phyloP scores from a whole-genome alignment of 2,888 invertebrate genomes.

The Diarsia dahlii region DNA sequence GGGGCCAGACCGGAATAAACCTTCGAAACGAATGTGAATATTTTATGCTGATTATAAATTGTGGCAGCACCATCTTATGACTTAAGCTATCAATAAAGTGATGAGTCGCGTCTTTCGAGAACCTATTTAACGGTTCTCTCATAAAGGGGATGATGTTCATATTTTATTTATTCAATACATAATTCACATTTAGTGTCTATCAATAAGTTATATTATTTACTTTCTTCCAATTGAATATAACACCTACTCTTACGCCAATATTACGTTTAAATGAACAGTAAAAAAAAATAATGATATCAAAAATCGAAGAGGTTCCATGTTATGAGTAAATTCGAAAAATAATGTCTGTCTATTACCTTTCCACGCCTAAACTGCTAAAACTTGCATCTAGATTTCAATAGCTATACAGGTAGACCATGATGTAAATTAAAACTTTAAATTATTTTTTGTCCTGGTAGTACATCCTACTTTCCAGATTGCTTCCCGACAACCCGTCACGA shows the following conservation, averaged over 20 bases:
- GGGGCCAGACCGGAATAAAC: too few species aligned
- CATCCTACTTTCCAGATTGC: not conserved
- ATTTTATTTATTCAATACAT: not conserved
- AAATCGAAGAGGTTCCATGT: too few species aligned
- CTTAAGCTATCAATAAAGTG: constrained; percentile 2
- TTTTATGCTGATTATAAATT: not conserved
- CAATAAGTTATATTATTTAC: not conserved
- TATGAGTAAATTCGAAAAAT: not conserved
- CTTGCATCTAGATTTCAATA: not conserved
- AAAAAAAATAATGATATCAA: too few species aligned
- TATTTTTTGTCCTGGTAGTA: not conserved
- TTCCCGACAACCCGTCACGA: not conserved
- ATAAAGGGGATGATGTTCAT: constrained; percentile 5
- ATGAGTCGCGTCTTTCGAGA: not conserved
- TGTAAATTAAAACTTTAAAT: not conserved
- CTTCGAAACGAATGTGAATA: not conserved
- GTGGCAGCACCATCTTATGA: not conserved
- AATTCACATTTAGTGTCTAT: constrained; percentile 20
- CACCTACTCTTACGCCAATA: not conserved
- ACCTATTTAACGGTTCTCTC: not conserved
- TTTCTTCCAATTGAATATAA: constrained; percentile 2
- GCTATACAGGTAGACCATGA: not conserved
- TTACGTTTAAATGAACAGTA: too few species aligned
- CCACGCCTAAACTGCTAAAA: not conserved
- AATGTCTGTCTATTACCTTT: not conserved